phyloP scores from a whole-genome alignment of 2,888 invertebrate species.

The Bruchidius siliquastri region DNA sequence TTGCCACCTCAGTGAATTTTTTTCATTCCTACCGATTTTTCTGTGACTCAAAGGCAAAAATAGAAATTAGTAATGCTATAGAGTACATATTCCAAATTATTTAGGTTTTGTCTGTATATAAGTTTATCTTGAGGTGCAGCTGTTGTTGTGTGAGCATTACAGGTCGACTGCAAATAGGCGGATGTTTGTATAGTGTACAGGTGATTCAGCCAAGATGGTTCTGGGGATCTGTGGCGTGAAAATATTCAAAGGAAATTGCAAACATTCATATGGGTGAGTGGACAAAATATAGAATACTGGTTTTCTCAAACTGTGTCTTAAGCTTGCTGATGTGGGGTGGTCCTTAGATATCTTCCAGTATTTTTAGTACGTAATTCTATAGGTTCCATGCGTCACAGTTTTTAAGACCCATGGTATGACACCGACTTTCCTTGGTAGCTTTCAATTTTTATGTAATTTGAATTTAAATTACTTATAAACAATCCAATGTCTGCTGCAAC shows the following conservation, averaged over 20 bases:
- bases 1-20: neutral
- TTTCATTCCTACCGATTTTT: neutral
- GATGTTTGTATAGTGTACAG: neutral
- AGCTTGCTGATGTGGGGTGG: too few relatives aligned
- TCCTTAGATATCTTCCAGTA: too few relatives aligned
- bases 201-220: neutral
- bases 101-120: neutral
- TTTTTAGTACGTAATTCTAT: too few relatives aligned
- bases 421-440: too few relatives aligned
- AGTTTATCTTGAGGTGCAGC: neutral
- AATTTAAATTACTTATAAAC: too few relatives aligned
- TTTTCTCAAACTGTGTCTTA: neutral
- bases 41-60: neutral
- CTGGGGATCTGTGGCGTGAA: neutral
- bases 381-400: too few relatives aligned
- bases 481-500: too few relatives aligned
- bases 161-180: neutral
- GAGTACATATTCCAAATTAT: neutral
- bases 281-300: neutral
- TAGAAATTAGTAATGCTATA: neutral
- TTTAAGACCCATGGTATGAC: too few relatives aligned
- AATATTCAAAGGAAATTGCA: neutral
- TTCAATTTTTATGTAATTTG: too few relatives aligned
- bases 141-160: neutral
- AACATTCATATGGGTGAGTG: conserved; percentile 10